A percentile compares a stretch with the other conserved stretches of the same genome.
These are phyloP conservation scores for Chlorodrepanis virens DNA, from an alignment of 2,113 vertebrate species.

Conservation along the genomic window DNA sequence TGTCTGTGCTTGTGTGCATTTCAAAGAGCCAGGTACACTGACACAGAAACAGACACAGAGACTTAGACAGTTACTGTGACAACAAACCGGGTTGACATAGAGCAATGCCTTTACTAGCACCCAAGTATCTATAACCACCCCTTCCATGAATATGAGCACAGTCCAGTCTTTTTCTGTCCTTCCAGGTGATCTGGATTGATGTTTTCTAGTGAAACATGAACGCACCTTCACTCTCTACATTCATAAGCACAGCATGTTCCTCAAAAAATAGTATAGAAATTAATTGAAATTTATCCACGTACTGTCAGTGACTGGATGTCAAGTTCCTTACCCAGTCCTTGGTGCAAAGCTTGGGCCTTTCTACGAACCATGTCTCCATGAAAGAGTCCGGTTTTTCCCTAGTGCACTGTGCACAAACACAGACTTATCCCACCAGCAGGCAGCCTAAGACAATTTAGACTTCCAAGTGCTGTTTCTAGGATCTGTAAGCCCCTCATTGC, in stretches of 20 bases:
- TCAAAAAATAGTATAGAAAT: neutral
- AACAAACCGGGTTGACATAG: neutral
- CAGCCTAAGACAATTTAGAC: neutral
- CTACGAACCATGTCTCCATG: neutral
- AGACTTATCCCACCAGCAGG: neutral
- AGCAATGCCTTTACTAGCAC: neutral
- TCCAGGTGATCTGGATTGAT: neutral
- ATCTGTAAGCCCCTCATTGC: rapidly evolving
- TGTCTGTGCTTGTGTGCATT: neutral
- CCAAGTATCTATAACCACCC: neutral
- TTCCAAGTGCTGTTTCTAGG: neutral
- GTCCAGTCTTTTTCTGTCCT: neutral
- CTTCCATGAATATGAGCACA: neutral
- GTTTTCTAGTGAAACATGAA: neutral
- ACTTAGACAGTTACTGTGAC: neutral
- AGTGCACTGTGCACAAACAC: neutral
- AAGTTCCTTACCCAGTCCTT: neutral
- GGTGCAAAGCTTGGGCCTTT: neutral
- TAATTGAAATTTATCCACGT: neutral
- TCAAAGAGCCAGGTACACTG: neutral
- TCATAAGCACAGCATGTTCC: neutral
- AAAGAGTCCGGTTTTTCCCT: neutral
- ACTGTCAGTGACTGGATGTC: neutral
- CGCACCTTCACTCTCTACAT: neutral
- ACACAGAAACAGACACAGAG: neutral